A percentile compares a stretch with the other conserved stretches of the same genome.
Evolutionary conservation across 2,113 vertebrate genomes (phyloP).

Genomic region (Tenrec ecaudatus): DNA sequence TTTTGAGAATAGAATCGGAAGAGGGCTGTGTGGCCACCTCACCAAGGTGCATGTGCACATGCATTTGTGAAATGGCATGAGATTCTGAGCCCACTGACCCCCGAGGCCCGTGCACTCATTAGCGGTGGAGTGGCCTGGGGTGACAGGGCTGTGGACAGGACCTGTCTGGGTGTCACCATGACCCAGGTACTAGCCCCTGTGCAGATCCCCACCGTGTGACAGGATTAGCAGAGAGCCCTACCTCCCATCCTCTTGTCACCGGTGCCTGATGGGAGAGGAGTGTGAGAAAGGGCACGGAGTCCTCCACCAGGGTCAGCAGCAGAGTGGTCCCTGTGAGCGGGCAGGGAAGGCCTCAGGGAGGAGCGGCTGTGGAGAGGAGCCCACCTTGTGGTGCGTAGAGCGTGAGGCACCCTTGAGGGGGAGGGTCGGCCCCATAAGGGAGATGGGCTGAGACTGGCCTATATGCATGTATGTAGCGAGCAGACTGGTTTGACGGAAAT

Average conservation of each 20-base stretch:
- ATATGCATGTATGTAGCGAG: accelerated
- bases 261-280: neutral
- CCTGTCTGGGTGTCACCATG: too few relatives aligned
- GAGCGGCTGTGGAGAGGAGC: neutral
- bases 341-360: neutral
- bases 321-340: accelerated
- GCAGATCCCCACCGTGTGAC: neutral
- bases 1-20: neutral
- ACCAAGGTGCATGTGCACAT: too few relatives aligned
- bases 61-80: neutral
- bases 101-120: neutral
- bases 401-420: neutral
- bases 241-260: accelerated
- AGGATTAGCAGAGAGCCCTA: neutral
- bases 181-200: neutral
- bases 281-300: neutral
- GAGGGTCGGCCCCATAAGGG: neutral
- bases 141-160: accelerated
- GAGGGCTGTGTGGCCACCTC: too few relatives aligned
- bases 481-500: neutral
- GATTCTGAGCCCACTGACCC: neutral
- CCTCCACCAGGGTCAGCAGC: neutral
- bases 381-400: neutral
- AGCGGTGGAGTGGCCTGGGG: neutral
- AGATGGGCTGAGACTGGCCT: neutral